Evolutionary conservation across 2,113 vertebrate genomes (phyloP).

Genomic region (Ictidomys tridecemlineatus): DNA sequence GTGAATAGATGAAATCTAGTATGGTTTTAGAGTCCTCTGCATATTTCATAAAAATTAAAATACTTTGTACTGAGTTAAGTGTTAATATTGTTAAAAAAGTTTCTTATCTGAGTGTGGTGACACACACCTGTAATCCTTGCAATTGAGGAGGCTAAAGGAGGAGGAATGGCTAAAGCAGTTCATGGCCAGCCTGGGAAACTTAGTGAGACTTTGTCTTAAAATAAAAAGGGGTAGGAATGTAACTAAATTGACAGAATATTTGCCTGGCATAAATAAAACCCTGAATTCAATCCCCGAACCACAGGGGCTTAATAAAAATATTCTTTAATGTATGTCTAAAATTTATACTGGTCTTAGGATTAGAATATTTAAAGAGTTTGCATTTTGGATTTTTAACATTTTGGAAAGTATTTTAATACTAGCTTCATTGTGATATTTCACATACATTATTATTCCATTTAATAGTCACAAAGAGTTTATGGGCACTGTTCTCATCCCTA

Average conservation of each 20-base stretch:
- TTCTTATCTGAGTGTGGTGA: background rate
- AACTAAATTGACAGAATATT: background rate
- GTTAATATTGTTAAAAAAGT: background rate
- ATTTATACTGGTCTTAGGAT: background rate
- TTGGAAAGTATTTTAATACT: background rate
- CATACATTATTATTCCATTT: constrained; percentile 16
- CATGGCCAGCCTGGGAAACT: background rate
- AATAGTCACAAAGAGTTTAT: background rate
- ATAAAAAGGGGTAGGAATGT: background rate
- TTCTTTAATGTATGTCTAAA: constrained; percentile 18
- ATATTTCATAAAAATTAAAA: constrained; percentile 7
- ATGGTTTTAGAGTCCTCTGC: constrained; percentile 6
- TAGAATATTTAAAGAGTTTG: background rate
- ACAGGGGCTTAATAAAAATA: background rate
- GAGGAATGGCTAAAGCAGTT: background rate
- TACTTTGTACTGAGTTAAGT: background rate
- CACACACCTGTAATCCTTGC: background rate
- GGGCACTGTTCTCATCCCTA: background rate
- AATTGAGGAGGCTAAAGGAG: background rate
- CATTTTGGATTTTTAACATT: background rate
- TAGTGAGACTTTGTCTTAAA: background rate
- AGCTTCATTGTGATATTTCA: background rate
- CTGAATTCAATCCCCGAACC: background rate
- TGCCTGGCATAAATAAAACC: background rate
- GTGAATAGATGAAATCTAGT: background rate